These are phyloP conservation scores for Dryobotodes eremita DNA, from an alignment of 2,888 invertebrate genomes.

Conservation along the genomic window DNA sequence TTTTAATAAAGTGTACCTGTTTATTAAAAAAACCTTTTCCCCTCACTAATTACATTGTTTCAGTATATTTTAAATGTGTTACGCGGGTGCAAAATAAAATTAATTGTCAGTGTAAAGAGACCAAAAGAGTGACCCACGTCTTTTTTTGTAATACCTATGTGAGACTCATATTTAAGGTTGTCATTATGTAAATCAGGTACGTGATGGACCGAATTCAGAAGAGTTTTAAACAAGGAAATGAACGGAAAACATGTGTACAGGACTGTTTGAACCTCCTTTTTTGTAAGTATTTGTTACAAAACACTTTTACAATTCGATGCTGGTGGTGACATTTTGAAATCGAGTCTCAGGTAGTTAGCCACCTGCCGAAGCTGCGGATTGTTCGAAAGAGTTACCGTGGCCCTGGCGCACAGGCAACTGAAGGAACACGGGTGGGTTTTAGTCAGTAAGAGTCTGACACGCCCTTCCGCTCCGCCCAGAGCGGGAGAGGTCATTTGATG, in stretches of 20 bases:
- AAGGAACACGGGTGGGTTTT: too few relatives aligned
- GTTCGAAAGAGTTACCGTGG: too few relatives aligned
- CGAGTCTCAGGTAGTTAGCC: background rate
- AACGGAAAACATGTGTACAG: background rate
- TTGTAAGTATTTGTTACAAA: background rate
- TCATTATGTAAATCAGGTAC: slow-evolving; percentile 55
- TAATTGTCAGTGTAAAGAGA: slow-evolving; percentile 43
- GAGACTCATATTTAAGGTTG: slow-evolving; percentile 15
- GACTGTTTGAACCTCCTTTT: background rate
- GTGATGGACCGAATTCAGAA: slow-evolving; percentile 32
- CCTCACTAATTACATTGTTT: slow-evolving; percentile 25
- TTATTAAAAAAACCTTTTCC: background rate
- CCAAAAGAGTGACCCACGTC: slow-evolving; percentile 31
- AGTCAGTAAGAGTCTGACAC: too few relatives aligned
- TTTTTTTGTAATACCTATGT: slow-evolving; percentile 12
- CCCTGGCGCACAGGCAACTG: too few relatives aligned
- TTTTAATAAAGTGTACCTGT: background rate
- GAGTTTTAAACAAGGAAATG: slow-evolving; percentile 16
- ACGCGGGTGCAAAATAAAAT: slow-evolving; percentile 23
- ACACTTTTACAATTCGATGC: background rate
- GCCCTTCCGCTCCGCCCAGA: too few relatives aligned
- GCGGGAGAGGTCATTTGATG: too few relatives aligned
- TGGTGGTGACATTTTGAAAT: background rate
- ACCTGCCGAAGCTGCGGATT: too few relatives aligned
- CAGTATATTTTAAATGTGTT: slow-evolving; percentile 21